Evolutionary conservation across 2,888 invertebrate genomes (phyloP), one percentile per base, ranked within the genome.

Genomic region (Oxyscelio sp.): DNA sequence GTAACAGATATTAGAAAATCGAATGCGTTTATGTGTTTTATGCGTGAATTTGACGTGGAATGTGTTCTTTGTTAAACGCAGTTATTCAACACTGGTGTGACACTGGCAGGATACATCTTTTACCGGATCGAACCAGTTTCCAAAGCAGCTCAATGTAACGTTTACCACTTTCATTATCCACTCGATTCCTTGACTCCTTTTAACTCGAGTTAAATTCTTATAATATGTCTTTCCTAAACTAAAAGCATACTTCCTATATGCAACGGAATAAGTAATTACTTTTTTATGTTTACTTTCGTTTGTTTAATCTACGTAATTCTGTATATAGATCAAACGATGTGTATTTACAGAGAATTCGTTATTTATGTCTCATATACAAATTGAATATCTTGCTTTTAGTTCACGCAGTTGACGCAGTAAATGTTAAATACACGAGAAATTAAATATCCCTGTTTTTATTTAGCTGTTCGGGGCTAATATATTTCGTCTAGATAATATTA

Each of bases 41-140:
- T n/a, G n/a, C n/a, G n/a, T n/a, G n/a, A n/a, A n/a, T n/a, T n/a
- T n/a, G n/a, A n/a, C n/a, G n/a, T n/a, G n/a, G n/a, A n/a, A n/a
- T n/a, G n/a, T n/a, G n/a, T n/a, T n/a, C n/a, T n/a, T n/a, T n/a
- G n/a, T n/a, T n/a, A n/a, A n/a, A n/a, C n/a, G n/a, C n/a, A n/a
- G n/a, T n/a, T n/a, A n/a, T n/a, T n/a, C n/a, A n/a, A n/a, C n/a
- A n/a, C n/a, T n/a, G n/a, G n/a, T n/a, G n/a, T n/a, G n/a, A n/a
- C n/a, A n/a, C n/a, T n/a, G n/a, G n/a, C n/a, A n/a, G 13, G 15
- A 21, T 43, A 27, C 21, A 74, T 54, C 63, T 50, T 11, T 9
- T 40, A 19, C 59, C 45, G 45, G 75, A 56, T 75, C 43, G 45
- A 75, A 75, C 75, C 66, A 75, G 75, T 54, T 65, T 45, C 8